These are phyloP conservation scores for Caenorhabditis becei DNA, from an alignment of 2,888 invertebrate species.

Conservation along the genomic window DNA sequence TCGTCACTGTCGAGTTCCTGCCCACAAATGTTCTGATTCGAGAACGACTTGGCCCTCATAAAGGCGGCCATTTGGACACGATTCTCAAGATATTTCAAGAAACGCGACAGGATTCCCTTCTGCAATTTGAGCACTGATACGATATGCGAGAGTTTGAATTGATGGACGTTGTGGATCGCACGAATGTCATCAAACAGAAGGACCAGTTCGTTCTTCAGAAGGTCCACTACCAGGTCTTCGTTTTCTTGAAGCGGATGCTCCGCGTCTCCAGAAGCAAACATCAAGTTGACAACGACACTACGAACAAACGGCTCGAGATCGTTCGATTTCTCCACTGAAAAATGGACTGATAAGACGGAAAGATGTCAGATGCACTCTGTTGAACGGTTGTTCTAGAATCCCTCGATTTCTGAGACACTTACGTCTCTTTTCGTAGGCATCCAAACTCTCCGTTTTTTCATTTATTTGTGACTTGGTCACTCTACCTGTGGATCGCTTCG, in stretches of 20 bases:
- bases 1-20: constrained; percentile 32
- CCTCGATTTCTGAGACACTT: background rate
- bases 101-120: constrained; percentile 16
- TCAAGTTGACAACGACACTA: constrained; percentile 16
- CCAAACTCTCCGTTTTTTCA: background rate
- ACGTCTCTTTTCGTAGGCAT: background rate
- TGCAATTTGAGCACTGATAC: constrained; percentile 19
- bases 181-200: constrained; percentile 27
- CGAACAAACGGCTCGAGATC: constrained; percentile 36
- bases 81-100: constrained; percentile 38
- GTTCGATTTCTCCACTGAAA: constrained; percentile 43
- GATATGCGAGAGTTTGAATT: constrained; percentile 17
- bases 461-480: background rate
- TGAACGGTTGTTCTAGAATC: background rate
- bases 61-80: constrained; percentile 36
- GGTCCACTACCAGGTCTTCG: constrained; percentile 35
- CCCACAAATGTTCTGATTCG: constrained; percentile 29
- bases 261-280: constrained; percentile 43
- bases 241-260: constrained; percentile 36
- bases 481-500: background rate
- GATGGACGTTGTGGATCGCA: constrained; percentile 14
- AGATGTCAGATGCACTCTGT: no score
- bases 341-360: background rate
- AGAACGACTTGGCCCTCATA: constrained; percentile 24
- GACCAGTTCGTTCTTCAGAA: constrained; percentile 43